Base-by-base conservation (phyloP, 2,888 invertebrate species). In the Molorchus minor region DNA sequence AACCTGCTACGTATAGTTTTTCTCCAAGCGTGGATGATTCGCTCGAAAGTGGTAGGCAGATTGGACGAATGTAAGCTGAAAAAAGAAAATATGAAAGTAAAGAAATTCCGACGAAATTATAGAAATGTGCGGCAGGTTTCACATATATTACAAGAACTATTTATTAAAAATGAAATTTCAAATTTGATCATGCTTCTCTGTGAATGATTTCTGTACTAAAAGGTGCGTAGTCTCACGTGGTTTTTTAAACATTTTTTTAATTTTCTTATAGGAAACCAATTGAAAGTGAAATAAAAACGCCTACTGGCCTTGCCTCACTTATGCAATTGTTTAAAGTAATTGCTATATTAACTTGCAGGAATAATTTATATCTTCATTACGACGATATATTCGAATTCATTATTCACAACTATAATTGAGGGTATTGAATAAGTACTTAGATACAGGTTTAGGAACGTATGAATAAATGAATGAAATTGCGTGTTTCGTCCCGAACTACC, bases 1-100 rank as follows among this genome's bases (percentile, higher is more conserved):
- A 82, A n/a, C 82, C 81, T 20, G 80, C 75, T 5, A 80, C 80
- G 1, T 63, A 60, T 3, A 79, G 64, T 7, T 62, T 59, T 2
- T 74, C 67, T 7, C 79, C 79, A 16, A 70, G 62, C 3, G 53
- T 64, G 0, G 77, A 70, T 17, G 65, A 64, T 56, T 78, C 76
- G 3, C 47, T 61, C 2, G 59, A 30, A 0, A 55, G 40, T 2
- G 79, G 78, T 20, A 80, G 57, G 59, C 80, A 80, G 60, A 80
- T 76, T 0, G 79, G 78, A 51, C 68, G 64, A 3, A 79, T 67
- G 44, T 61, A 75, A 35, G 68, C 74, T 74, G 56, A 29, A 68
- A 71, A 55, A 19, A 36, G 45, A 45, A 17, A 8, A 8, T 25
- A 5, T 25, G 3, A 3, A 25, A 5, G 3, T 25, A 25, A 25